These are phyloP conservation scores for Cecropterus lyciades DNA, from an alignment of 1,140 invertebrate species.

Conservation along the genomic window DNA sequence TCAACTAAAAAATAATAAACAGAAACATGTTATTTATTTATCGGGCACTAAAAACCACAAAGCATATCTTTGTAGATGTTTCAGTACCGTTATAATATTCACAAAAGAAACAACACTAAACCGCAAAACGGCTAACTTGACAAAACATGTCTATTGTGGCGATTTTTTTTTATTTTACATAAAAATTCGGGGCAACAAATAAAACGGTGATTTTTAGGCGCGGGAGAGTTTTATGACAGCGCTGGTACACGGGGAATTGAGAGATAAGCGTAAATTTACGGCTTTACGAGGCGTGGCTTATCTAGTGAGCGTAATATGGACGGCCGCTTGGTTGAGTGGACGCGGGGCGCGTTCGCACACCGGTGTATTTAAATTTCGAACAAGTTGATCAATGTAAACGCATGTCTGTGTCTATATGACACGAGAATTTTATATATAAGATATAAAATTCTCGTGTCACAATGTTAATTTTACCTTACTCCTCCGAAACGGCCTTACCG, in stretches of 20 bases:
- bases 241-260: slow-evolving; percentile 40
- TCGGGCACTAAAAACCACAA: too few relatives aligned
- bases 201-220: slow-evolving; percentile 37
- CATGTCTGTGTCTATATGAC: too few relatives aligned
- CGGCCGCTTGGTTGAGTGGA: slow-evolving; percentile 30
- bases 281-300: slow-evolving; percentile 37
- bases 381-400: slow-evolving; percentile 1
- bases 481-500: too few relatives aligned
- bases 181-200: slow-evolving; percentile 29
- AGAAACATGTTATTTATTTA: too few relatives aligned
- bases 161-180: slow-evolving; percentile 19
- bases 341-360: slow-evolving; percentile 19
- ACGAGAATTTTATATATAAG: too few relatives aligned
- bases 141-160: slow-evolving; percentile 20
- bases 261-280: slow-evolving; percentile 42
- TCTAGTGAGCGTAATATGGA: slow-evolving; percentile 38
- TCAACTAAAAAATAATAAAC: too few relatives aligned
- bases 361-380: slow-evolving; percentile 15
- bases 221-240: slow-evolving; percentile 41
- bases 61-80: too few relatives aligned
- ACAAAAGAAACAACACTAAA: neutral
- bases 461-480: too few relatives aligned
- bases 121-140: slow-evolving; percentile 10
- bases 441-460: too few relatives aligned
- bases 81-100: neutral